Evolutionary conservation across 1,140 invertebrate species (phyloP).

Genomic region (Cydia strobilella): DNA sequence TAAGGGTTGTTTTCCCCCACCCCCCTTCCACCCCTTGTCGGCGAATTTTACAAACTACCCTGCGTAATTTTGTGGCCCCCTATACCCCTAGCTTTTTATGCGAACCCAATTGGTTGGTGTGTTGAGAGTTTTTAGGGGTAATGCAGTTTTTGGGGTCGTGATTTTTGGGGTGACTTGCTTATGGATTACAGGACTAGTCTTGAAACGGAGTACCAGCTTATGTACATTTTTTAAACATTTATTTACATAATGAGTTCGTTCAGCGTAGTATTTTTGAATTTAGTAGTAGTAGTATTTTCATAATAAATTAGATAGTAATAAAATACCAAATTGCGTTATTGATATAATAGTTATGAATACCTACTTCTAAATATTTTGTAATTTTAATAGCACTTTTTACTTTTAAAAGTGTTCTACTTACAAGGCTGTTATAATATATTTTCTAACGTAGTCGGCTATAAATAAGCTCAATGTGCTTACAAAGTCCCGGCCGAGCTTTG

Average conservation of each 20-base stretch:
- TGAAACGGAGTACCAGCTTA: not conserved
- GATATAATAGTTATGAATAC: too few relatives aligned
- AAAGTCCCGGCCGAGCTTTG: slow-evolving; percentile 35
- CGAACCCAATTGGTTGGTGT: slow-evolving; percentile 62
- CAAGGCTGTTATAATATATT: not conserved
- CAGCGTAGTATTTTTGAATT: not conserved
- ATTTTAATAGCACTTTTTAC: too few relatives aligned
- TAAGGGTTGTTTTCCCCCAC: slow-evolving; percentile 68
- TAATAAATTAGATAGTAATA: too few relatives aligned
- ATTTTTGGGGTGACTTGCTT: slow-evolving; percentile 49
- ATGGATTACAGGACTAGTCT: slow-evolving; percentile 16
- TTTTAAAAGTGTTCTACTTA: not conserved
- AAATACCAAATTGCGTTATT: too few relatives aligned
- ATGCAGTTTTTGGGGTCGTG: slow-evolving; percentile 39
- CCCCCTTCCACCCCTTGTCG: slow-evolving; percentile 45
- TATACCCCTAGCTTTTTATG: slow-evolving; percentile 65
- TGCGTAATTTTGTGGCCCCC: slow-evolving; percentile 62
- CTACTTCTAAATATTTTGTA: too few relatives aligned
- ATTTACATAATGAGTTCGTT: not conserved
- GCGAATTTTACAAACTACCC: slow-evolving; percentile 78
- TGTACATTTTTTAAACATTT: not conserved
- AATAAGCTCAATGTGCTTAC: slow-evolving; percentile 26
- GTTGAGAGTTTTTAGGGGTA: slow-evolving; percentile 47
- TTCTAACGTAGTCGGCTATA: not conserved
- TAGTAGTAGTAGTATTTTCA: too few relatives aligned